Conservation (phyloP, 2,797 vertebrate species). For the Anniella stebbinsi region DNA sequence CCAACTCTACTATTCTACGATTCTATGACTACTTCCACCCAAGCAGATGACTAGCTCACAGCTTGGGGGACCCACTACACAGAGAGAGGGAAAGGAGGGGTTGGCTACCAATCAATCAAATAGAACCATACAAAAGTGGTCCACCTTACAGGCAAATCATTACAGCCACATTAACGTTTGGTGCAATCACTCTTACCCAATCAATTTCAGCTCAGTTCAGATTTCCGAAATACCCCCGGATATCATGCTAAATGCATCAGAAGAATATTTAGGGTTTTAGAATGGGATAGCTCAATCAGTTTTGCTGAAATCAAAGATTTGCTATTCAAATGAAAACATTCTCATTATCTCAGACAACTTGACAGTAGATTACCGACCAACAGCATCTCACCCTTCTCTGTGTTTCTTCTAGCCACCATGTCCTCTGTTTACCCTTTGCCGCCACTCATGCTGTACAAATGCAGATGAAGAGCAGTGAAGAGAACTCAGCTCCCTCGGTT, state of each 20-base stretch:
- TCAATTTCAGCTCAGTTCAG: neutral
- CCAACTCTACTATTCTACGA: too few species aligned
- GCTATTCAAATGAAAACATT: neutral
- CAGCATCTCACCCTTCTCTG: too few species aligned
- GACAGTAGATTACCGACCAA: neutral
- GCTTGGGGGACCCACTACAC: too few species aligned
- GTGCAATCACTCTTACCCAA: neutral
- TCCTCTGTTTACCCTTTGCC: slow-evolving; percentile 4
- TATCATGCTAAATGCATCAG: too few species aligned
- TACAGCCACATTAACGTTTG: neutral
- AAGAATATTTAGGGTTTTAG: neutral
- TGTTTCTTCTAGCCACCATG: neutral
- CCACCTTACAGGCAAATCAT: too few species aligned
- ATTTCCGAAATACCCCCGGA: neutral
- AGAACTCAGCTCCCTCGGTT: neutral
- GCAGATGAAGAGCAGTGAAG: neutral
- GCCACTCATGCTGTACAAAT: neutral
- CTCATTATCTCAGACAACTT: neutral
- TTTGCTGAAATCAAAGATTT: neutral
- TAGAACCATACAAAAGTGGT: too few species aligned
- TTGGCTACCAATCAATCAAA: too few species aligned
- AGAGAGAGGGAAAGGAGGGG: too few species aligned
- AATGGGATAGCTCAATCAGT: neutral
- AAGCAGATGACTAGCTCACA: too few species aligned
- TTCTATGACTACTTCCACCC: too few species aligned